Conservation (phyloP, 2,113 vertebrate species). For the Capricornis sumatraensis region DNA sequence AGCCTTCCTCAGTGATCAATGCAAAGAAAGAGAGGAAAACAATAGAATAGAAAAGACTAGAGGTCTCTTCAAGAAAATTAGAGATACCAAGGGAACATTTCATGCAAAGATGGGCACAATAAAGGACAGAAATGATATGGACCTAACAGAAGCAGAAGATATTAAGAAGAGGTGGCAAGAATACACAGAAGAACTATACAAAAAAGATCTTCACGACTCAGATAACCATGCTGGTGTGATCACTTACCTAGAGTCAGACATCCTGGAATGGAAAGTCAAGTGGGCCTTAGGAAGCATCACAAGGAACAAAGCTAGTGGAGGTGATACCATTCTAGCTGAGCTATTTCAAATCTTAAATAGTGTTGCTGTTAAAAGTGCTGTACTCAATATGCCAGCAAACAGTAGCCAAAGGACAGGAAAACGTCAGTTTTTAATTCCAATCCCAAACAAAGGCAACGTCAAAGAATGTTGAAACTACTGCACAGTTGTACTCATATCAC, state of each 20-base stretch:
- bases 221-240: neutral
- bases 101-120: neutral
- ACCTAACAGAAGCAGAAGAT: neutral
- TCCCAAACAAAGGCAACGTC: neutral
- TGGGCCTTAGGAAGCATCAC: neutral
- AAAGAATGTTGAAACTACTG: neutral
- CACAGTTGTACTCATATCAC: neutral
- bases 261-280: neutral
- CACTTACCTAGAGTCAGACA: neutral
- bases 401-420: neutral
- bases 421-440: neutral
- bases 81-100: neutral
- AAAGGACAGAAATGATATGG: neutral
- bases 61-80: neutral
- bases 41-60: neutral
- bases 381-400: neutral
- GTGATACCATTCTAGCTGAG: neutral
- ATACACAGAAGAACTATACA: neutral
- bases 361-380: neutral
- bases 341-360: neutral
- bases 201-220: neutral
- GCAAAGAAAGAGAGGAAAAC: neutral
- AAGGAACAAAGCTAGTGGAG: neutral
- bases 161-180: neutral
- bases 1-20: neutral